These are phyloP conservation scores for Drosophila picticornis DNA, from an alignment of 2,888 invertebrate species.

Conservation along the genomic window DNA sequence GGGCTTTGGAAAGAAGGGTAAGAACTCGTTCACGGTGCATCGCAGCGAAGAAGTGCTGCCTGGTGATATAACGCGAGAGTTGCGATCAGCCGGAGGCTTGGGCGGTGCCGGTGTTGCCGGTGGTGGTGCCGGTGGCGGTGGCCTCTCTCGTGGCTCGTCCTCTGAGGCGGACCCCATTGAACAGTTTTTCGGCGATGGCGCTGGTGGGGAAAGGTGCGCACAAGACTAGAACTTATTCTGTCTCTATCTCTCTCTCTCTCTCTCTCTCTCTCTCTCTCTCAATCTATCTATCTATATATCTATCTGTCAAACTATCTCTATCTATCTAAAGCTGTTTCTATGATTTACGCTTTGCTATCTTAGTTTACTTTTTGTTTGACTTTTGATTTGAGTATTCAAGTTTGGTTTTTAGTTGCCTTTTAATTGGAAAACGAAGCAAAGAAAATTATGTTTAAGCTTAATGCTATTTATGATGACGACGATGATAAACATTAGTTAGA, in stretches of 20 bases:
- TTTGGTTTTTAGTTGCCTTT: conserved; percentile 60
- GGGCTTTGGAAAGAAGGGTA: conserved; percentile 97
- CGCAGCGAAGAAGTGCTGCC: conserved; percentile 99
- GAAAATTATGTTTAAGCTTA: conserved; percentile 29
- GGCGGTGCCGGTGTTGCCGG: conserved; percentile 41
- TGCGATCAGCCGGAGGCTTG: conserved; percentile 80
- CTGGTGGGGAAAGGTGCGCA: conserved; percentile 91
- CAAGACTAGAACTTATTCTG: conserved; percentile 63
- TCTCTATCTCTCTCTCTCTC: conserved; percentile 42
- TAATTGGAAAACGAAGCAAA: conserved; percentile 38
- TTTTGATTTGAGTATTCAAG: conserved; percentile 50
- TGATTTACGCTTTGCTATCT: conserved; percentile 56
- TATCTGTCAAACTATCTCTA: conserved; percentile 40
- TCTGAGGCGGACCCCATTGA: conserved; percentile 96
- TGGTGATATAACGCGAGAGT: conserved; percentile 87
- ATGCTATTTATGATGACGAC: conserved; percentile 39
- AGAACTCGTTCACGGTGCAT: conserved; percentile 98
- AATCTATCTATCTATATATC: conserved; percentile 38
- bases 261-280: conserved; percentile 34
- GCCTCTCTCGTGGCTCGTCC: conserved; percentile 92
- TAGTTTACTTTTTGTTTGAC: conserved; percentile 46
- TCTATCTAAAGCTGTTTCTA: conserved; percentile 36
- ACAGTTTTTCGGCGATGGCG: conserved; percentile 90
- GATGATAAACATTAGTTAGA: conserved; percentile 77
- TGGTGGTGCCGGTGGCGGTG: conserved; percentile 84